phyloP scores from a whole-genome alignment of 2,113 vertebrate genomes.

The Stercorarius parasiticus region DNA sequence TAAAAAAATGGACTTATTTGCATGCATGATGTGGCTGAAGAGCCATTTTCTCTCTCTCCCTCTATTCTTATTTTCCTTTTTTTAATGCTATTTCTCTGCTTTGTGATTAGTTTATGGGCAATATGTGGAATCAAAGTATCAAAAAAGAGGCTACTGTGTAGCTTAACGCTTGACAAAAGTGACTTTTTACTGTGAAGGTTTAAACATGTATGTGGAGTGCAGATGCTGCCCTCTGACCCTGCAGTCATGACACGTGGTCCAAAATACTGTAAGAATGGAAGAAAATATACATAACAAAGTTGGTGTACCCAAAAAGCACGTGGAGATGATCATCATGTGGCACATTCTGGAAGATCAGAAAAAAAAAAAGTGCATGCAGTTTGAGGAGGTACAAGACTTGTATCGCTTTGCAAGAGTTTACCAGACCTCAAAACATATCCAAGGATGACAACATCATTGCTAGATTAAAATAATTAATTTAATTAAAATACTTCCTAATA shows the following conservation, averaged over 20 bases:
- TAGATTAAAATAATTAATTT: background rate
- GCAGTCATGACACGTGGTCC: background rate
- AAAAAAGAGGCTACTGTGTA: background rate
- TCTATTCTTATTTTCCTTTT: no score
- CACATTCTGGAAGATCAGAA: background rate
- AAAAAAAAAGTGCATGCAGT: background rate
- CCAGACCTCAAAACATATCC: background rate
- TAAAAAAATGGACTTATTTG: background rate
- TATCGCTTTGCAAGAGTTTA: background rate
- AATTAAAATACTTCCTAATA: background rate
- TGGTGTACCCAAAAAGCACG: accelerated
- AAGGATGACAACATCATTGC: background rate
- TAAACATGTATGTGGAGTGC: background rate
- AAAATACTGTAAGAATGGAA: background rate
- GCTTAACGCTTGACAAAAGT: background rate
- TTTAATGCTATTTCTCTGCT: background rate
- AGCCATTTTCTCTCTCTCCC: background rate
- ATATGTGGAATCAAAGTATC: background rate
- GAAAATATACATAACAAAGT: background rate
- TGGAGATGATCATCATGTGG: background rate
- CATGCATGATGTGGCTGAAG: background rate
- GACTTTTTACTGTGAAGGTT: background rate
- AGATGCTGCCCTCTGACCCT: background rate
- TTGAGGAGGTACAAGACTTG: background rate
- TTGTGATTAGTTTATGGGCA: background rate